phyloP scores from a whole-genome alignment of 2,888 invertebrate species.

The Luperina testacea region DNA sequence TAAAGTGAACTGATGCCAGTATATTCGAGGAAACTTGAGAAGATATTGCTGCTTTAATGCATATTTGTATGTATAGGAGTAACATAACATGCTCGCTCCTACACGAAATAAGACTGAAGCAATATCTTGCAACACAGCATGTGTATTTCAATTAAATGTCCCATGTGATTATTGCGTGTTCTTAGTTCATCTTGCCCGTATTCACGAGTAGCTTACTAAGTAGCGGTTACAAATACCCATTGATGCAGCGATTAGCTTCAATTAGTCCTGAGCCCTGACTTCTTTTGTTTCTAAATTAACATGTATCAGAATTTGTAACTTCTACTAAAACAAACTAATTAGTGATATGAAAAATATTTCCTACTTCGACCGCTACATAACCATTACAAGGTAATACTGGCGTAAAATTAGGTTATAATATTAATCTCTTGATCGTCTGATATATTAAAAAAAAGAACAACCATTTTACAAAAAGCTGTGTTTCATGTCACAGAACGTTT shows the following conservation, averaged over 20 bases:
- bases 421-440: conserved; percentile 57
- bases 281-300: conserved; percentile 6
- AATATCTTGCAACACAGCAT: conserved; percentile 34
- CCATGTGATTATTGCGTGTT: conserved; percentile 62
- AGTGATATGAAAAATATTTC: conserved; percentile 37
- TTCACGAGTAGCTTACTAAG: conserved; percentile 33
- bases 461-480: conserved; percentile 63
- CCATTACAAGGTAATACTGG: conserved; percentile 51
- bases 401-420: conserved; percentile 65
- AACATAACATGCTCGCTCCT: conserved; percentile 23
- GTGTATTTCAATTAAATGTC: conserved; percentile 59
- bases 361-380: conserved; percentile 21
- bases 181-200: conserved; percentile 43
- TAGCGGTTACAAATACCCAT: conserved; percentile 36
- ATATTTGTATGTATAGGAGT: conserved; percentile 36
- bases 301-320: conserved; percentile 15
- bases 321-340: conserved; percentile 19
- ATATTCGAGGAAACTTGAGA: conserved; percentile 39
- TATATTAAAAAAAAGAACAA: conserved; percentile 59
- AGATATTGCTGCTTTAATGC: conserved; percentile 30
- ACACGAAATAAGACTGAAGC: conserved; percentile 23
- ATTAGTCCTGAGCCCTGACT: conserved; percentile 25
- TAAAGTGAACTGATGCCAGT: conserved; percentile 58
- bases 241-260: conserved; percentile 42
- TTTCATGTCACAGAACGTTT: conserved; percentile 69